These are phyloP conservation scores for Euglossa dilemma DNA, from an alignment of 1,140 invertebrate species.

Conservation along the genomic window DNA sequence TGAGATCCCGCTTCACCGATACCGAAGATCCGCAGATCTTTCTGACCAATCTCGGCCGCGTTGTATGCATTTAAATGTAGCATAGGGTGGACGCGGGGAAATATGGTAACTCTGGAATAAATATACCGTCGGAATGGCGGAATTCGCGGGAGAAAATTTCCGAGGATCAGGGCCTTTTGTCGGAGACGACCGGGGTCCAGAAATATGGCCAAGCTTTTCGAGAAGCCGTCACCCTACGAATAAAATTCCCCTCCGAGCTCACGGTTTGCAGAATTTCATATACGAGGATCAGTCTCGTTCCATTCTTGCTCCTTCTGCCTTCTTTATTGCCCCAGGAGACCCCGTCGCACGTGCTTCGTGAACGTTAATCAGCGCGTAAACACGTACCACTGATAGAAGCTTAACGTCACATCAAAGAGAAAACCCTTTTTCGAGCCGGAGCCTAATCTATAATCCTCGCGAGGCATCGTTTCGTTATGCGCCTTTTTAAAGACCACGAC, in stretches of 20 bases:
- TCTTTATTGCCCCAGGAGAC: constrained; percentile 7
- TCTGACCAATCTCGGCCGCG: background rate
- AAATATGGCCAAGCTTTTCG: background rate
- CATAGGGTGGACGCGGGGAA: background rate
- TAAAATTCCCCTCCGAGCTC: background rate
- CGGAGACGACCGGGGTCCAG: background rate
- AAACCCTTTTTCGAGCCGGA: background rate
- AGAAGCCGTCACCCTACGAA: background rate
- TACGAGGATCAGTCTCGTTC: background rate
- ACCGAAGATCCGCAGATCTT: background rate
- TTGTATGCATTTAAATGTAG: constrained; percentile 33
- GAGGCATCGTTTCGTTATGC: constrained; percentile 1
- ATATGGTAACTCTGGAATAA: background rate
- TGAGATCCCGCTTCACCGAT: background rate
- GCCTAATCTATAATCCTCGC: constrained; percentile 8
- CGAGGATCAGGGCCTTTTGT: background rate
- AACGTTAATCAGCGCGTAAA: constrained; percentile 30
- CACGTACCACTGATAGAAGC: background rate
- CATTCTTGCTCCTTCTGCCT: background rate
- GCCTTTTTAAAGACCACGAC: background rate
- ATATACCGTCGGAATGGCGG: background rate
- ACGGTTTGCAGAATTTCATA: constrained; percentile 4
- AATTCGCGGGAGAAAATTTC: background rate
- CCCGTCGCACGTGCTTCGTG: constrained; percentile 24
- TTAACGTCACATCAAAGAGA: constrained; percentile 44